phyloP scores from a whole-genome alignment of 2,797 vertebrate species.

The Hapalemur alaotrensis region DNA sequence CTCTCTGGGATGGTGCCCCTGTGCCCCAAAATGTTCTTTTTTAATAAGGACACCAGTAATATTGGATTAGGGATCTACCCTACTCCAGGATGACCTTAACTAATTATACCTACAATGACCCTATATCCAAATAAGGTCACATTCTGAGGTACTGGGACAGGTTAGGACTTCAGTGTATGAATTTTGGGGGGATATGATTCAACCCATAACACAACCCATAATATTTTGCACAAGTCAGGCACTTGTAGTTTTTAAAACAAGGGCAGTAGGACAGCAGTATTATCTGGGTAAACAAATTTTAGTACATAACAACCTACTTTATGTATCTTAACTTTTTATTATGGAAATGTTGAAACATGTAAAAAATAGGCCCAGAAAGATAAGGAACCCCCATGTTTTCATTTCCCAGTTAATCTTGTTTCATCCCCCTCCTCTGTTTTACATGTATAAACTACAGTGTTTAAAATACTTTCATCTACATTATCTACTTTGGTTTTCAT shows the following conservation, averaged over 20 bases:
- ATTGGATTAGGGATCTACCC: neutral
- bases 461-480: neutral
- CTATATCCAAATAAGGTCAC: neutral
- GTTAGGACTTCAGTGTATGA: neutral
- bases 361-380: neutral
- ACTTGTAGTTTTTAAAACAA: neutral
- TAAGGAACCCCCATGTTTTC: neutral
- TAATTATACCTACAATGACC: neutral
- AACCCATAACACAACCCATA: neutral
- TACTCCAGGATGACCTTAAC: neutral
- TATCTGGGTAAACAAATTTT: neutral
- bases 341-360: neutral
- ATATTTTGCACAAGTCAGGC: neutral
- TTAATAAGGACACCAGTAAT: neutral
- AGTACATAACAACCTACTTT: neutral
- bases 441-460: neutral
- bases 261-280: neutral
- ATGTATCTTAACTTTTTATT: neutral
- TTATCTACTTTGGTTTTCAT: constrained; percentile 7
- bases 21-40: neutral
- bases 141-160: neutral
- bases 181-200: neutral
- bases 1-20: neutral
- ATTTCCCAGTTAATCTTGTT: neutral
- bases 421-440: neutral